These are phyloP conservation scores for Sinelater perroti DNA, from an alignment of 2,888 invertebrate species.

Conservation along the genomic window DNA sequence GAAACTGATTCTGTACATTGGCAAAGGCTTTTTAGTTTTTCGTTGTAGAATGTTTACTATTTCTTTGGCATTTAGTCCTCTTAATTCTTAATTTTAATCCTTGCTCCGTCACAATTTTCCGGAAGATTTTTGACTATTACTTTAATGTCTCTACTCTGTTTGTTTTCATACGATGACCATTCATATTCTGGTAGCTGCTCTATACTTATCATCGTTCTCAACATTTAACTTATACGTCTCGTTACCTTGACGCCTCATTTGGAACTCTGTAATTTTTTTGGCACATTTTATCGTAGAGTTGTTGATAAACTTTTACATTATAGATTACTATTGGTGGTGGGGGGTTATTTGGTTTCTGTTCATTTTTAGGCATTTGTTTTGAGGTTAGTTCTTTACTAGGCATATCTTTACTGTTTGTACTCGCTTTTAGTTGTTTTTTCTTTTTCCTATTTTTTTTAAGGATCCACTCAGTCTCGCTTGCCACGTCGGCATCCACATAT, in stretches of 20 bases:
- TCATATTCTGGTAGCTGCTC: slow-evolving; percentile 3
- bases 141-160: not conserved
- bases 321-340: slow-evolving; percentile 2
- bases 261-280: not conserved
- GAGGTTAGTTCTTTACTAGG: slow-evolving; percentile 1
- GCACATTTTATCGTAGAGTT: slow-evolving; percentile 4
- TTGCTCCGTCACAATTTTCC: not conserved
- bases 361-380: not conserved
- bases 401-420: slow-evolving; percentile 1
- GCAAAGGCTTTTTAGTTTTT: slow-evolving; percentile 3
- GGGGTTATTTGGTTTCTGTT: slow-evolving; percentile 3
- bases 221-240: slow-evolving; percentile 1
- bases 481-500: not conserved
- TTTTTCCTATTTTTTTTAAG: slow-evolving; percentile 3
- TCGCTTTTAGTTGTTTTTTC: slow-evolving; percentile 1
- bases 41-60: not conserved
- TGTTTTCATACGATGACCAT: slow-evolving; percentile 5
- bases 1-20: slow-evolving; percentile 1
- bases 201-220: slow-evolving; percentile 1
- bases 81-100: not conserved
- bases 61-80: not conserved
- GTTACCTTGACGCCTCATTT: slow-evolving; percentile 3
- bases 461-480: not conserved
- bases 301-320: slow-evolving; percentile 1
- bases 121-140: slow-evolving; percentile 1